Base-by-base conservation (phyloP, 2,888 invertebrate species). In the Rhodophaea formosa region DNA sequence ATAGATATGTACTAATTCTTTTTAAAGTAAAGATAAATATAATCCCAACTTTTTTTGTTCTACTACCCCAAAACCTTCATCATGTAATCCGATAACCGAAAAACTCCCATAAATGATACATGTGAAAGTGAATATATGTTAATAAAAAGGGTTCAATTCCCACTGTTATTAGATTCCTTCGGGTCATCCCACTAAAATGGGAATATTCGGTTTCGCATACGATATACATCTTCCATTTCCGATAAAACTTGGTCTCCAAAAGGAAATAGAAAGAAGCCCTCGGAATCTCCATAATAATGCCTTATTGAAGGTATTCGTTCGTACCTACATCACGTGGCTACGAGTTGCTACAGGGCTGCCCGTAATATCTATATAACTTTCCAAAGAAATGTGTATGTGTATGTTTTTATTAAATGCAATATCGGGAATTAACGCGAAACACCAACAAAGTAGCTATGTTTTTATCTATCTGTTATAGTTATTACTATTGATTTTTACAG, bases 261-360 rank as follows among this genome's bases (percentile, higher is more conserved):
- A 52, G 58, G 59, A 57, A 61, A 61, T 59, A 57, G 59, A 58
- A 58, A 56, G 56, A 60, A 61, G 53, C 59, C 59, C 54, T 54
- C 45, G 42, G 56, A 63, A 63, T 63, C 52, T 63, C 57, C 58
- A 61, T 63, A 63, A 63, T 61, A 63, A 63, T 63, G 58, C 61
- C 54, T 63, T 59, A 63, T 63, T 63, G 61, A 63, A 61, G 63
- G 59, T 59, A 59, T 60, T 53, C 53, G 55, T 57, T 59, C 49
- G 51, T 58, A 63, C 59, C 47, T 58, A 53, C 59, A 53, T 56
- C 59, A 59, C 51, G 45, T 53, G 62, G 53, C 57, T 57, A 57
- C 57, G 39, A 47, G 39, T 14, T n/a, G 30, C 15, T 39, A n/a
- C 49, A 62, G 62, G 62, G 62, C 17, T 60, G 59, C n/a, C 46